A percentile compares a stretch with the other conserved stretches of the same genome.
These are phyloP conservation scores for Nomada lathburiana DNA, from an alignment of 2,888 invertebrate genomes.

Conservation along the genomic window DNA sequence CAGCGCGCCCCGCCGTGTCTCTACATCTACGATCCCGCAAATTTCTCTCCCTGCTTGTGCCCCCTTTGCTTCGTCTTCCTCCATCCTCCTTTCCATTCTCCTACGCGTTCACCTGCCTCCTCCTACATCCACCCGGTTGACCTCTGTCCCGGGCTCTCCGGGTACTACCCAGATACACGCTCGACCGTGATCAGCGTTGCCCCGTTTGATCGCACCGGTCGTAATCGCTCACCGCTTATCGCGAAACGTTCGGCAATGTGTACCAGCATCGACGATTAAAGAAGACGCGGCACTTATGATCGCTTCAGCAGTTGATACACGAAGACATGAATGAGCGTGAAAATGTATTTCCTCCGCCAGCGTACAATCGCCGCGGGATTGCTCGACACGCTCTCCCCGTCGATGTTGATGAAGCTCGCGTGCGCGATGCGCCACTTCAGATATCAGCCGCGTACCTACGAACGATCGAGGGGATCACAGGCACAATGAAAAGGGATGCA, in stretches of 20 bases:
- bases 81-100: slow-evolving; percentile 16
- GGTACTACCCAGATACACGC: slow-evolving; percentile 10
- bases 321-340: not conserved
- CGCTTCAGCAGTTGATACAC: not conserved
- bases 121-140: slow-evolving; percentile 16
- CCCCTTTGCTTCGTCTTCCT: slow-evolving; percentile 21
- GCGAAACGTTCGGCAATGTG: not conserved
- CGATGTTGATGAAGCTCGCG: slow-evolving; percentile 51
- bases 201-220: not conserved
- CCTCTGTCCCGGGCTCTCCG: slow-evolving; percentile 9
- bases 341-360: not conserved
- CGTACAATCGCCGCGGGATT: slow-evolving; percentile 28
- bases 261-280: not conserved
- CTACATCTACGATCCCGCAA: slow-evolving; percentile 73
- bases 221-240: not conserved
- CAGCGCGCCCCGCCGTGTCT: slow-evolving; percentile 76
- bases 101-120: slow-evolving; percentile 29
- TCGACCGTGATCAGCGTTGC: not conserved
- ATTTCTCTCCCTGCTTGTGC: slow-evolving; percentile 55
- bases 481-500: slow-evolving; percentile 60
- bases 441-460: slow-evolving; percentile 46
- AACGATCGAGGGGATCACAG: slow-evolving; percentile 57
- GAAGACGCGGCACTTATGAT: not conserved
- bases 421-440: slow-evolving; percentile 53
- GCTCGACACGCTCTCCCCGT: slow-evolving; percentile 3